These are phyloP conservation scores for Excalfactoria chinensis DNA, from an alignment of 2,113 vertebrate genomes.

Conservation along the genomic window DNA sequence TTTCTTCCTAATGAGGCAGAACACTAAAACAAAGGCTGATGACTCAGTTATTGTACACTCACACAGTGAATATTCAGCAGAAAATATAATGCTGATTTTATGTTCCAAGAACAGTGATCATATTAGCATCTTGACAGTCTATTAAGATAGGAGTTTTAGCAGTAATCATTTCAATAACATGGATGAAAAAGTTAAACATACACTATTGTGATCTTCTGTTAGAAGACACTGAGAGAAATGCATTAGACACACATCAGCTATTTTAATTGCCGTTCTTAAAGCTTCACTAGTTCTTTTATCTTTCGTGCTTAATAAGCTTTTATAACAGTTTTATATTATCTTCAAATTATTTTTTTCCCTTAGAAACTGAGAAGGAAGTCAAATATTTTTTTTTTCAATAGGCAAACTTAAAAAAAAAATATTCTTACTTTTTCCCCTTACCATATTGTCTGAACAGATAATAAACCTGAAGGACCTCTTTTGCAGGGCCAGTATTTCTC, in stretches of 20 bases:
- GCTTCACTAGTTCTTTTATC: conserved; percentile 60
- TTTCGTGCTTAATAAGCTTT: conserved; percentile 67
- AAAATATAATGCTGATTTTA: background rate
- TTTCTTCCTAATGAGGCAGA: background rate
- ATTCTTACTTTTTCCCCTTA: background rate
- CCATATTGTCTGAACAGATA: background rate
- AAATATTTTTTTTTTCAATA: conserved; percentile 36
- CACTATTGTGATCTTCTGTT: conserved; percentile 28
- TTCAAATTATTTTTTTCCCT: conserved; percentile 22
- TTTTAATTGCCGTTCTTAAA: conserved; percentile 73
- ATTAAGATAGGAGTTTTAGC: background rate
- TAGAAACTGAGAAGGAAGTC: conserved; percentile 11
- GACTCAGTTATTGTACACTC: background rate
- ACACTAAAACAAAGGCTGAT: background rate
- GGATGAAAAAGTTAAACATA: conserved; percentile 28
- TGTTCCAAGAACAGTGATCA: background rate
- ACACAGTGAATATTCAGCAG: background rate
- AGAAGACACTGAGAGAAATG: conserved; percentile 60
- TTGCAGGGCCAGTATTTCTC: background rate
- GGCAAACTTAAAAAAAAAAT: background rate
- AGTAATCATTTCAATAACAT: conserved; percentile 17
- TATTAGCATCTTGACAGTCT: background rate
- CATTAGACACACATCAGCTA: conserved; percentile 66
- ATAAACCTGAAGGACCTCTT: background rate
- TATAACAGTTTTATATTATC: conserved; percentile 46